Evolutionary conservation across 37 sponge, comb jelly and placozoan species (phyloP).

Genomic region (Ianthella basta): DNA sequence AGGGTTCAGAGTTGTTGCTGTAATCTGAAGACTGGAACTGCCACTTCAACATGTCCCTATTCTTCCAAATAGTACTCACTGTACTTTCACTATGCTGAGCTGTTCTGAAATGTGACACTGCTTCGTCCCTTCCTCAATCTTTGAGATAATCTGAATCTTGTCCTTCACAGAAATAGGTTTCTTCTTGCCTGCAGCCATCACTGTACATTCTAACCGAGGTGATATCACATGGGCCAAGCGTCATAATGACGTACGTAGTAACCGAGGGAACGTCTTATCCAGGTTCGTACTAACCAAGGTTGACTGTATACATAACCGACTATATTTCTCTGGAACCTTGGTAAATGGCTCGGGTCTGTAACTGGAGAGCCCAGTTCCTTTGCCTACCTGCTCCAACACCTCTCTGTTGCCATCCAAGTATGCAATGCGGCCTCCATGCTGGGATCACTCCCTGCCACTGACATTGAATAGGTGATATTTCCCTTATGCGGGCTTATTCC

Average conservation of each 20-base stretch:
- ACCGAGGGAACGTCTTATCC: conserved; percentile 30
- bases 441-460: too few relatives aligned
- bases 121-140: conserved; percentile 21
- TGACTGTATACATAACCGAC: conserved; percentile 28
- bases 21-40: too few relatives aligned
- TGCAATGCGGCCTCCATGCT: too few relatives aligned
- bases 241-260: conserved; percentile 31
- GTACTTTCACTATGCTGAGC: neutral
- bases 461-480: too few relatives aligned
- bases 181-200: conserved; percentile 20
- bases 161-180: conserved; percentile 8
- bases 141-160: conserved; percentile 29
- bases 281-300: conserved; percentile 28
- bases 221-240: neutral
- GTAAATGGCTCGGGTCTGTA: too few relatives aligned
- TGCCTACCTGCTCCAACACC: too few relatives aligned
- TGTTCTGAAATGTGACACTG: neutral
- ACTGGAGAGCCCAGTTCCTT: too few relatives aligned
- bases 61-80: conserved; percentile 5
- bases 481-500: too few relatives aligned
- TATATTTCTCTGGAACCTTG: too few relatives aligned
- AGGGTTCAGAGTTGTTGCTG: too few relatives aligned
- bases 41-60: too few relatives aligned
- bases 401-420: too few relatives aligned
- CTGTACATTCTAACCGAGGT: conserved; percentile 17